Evolutionary conservation across 1,140 invertebrate genomes (phyloP).

Genomic region (Solenopsis fugax): DNA sequence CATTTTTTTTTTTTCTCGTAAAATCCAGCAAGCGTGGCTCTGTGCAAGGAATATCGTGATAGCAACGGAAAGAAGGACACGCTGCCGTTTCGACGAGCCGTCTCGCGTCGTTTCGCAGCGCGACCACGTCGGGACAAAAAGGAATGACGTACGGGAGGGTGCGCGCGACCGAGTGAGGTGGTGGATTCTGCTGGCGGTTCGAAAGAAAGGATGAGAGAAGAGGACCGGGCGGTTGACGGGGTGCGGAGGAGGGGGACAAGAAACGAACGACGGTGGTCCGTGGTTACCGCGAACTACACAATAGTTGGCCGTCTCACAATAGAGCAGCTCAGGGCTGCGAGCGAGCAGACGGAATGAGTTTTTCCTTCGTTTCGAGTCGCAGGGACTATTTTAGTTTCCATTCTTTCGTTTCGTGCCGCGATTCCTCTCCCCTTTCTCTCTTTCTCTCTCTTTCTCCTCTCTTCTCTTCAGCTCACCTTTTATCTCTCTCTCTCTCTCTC

Average conservation of each 20-base stretch:
- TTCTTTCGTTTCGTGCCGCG: conserved; percentile 67
- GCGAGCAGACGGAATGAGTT: conserved; percentile 78
- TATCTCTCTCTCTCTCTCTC: conserved; percentile 1
- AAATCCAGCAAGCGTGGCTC: background rate
- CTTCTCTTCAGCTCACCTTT: conserved; percentile 38
- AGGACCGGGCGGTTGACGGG: conserved; percentile 24
- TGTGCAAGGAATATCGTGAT: conserved; percentile 6
- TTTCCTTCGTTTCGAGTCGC: conserved; percentile 77
- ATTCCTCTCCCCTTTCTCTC: conserved; percentile 14
- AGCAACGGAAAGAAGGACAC: background rate
- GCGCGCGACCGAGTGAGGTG: conserved; percentile 15
- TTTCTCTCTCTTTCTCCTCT: conserved; percentile 31
- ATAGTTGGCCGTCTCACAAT: conserved; percentile 78
- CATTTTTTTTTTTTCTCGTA: background rate
- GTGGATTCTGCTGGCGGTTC: conserved; percentile 36
- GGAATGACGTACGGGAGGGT: conserved; percentile 35
- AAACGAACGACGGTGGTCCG: conserved; percentile 70
- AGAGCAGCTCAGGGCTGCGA: conserved; percentile 71
- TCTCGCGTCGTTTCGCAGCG: conserved; percentile 27
- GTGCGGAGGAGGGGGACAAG: conserved; percentile 6
- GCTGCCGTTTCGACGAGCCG: conserved; percentile 24
- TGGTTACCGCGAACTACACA: conserved; percentile 78
- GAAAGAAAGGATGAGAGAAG: conserved; percentile 39
- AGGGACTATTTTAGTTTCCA: conserved; percentile 76
- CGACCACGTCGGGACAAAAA: conserved; percentile 50